Conservation (phyloP, 2,888 invertebrate species). For the Lamellibrachia columna region DNA sequence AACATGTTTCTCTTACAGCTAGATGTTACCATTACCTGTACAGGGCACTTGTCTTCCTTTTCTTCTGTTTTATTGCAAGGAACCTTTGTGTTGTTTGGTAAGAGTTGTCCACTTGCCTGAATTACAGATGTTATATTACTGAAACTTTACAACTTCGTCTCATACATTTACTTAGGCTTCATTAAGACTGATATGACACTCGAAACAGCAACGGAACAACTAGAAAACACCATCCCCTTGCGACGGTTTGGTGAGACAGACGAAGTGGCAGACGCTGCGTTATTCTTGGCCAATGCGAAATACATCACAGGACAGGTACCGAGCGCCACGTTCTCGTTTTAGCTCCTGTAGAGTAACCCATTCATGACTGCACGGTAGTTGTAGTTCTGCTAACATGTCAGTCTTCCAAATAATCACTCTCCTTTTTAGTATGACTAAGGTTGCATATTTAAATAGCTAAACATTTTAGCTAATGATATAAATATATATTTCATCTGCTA, state of each 20-base stretch:
- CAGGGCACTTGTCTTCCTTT: not conserved
- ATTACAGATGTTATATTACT: not conserved
- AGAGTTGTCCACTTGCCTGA: not conserved
- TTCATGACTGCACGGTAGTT: not conserved
- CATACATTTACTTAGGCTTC: conserved; percentile 22
- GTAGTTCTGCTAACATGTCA: not conserved
- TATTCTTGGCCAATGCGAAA: conserved; percentile 22
- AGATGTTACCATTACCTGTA: not conserved
- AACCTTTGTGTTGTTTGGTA: not conserved
- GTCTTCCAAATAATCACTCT: not conserved
- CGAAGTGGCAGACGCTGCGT: conserved; percentile 27
- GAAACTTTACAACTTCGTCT: not conserved
- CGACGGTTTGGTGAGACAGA: conserved; percentile 25
- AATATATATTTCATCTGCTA: not conserved
- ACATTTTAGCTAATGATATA: not conserved
- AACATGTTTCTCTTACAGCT: not conserved
- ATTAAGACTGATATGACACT: conserved; percentile 31
- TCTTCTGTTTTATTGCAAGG: no score
- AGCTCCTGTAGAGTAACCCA: not conserved
- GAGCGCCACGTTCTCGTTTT: not conserved
- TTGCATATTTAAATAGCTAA: not conserved
- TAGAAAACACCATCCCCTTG: conserved; percentile 22
- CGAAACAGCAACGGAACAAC: not conserved
- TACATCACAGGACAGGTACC: conserved; percentile 32
- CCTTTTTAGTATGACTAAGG: not conserved